A percentile compares a stretch with the other conserved stretches of the same genome.
phyloP scores from a whole-genome alignment of 2,888 invertebrate genomes.

The Noctuana brunneofusca region DNA sequence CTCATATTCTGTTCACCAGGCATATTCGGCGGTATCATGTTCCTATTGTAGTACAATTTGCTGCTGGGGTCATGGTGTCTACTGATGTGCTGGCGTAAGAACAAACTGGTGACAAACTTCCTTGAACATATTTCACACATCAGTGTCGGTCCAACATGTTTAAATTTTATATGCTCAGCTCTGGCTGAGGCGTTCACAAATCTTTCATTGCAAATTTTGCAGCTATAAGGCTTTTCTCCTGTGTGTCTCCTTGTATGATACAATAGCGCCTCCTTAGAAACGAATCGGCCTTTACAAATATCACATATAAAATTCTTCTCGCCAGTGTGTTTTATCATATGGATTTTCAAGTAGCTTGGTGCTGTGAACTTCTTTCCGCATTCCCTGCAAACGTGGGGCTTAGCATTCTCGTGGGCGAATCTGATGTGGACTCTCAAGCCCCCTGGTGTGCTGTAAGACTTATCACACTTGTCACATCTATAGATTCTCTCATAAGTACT shows the following conservation, averaged over 20 bases:
- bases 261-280: constrained; percentile 69
- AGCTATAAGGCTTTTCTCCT: constrained; percentile 72
- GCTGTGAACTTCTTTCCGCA: constrained; percentile 74
- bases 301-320: constrained; percentile 71
- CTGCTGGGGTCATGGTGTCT: constrained; percentile 69
- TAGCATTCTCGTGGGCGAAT: constrained; percentile 69
- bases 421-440: constrained; percentile 68
- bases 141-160: constrained; percentile 68
- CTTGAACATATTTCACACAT: constrained; percentile 68
- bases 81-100: constrained; percentile 65
- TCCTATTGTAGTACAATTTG: constrained; percentile 62
- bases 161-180: constrained; percentile 73
- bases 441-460: constrained; percentile 68
- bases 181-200: constrained; percentile 75
- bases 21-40: constrained; percentile 56
- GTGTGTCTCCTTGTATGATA: constrained; percentile 74
- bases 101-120: constrained; percentile 70
- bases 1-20: constrained; percentile 62
- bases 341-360: constrained; percentile 68
- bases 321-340: constrained; percentile 71
- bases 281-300: constrained; percentile 64
- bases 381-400: constrained; percentile 63
- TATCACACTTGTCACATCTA: constrained; percentile 64
- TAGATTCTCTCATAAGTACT: constrained; percentile 56
- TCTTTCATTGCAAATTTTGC: constrained; percentile 62